phyloP scores from a whole-genome alignment of 2,113 vertebrate genomes.

The Campylomormyrus numenius region DNA sequence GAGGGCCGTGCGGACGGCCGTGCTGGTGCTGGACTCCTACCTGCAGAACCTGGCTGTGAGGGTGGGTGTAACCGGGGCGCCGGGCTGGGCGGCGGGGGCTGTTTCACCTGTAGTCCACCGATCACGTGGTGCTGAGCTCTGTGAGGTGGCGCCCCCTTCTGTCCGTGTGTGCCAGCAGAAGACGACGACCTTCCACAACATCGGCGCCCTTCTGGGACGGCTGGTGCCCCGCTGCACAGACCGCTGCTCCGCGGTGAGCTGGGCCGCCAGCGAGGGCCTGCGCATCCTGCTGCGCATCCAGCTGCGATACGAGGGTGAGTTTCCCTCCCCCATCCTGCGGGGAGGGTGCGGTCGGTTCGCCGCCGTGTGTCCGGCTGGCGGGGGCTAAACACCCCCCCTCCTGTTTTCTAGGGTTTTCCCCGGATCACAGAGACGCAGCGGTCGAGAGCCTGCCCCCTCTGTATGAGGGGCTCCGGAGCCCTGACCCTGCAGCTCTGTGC shows the following conservation, averaged over 20 bases:
- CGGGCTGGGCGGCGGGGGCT: not conserved
- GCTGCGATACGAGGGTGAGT: slow-evolving; percentile 69
- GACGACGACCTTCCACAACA: slow-evolving; percentile 65
- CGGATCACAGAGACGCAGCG: slow-evolving; percentile 68
- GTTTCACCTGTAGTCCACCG: not conserved
- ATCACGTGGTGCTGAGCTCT: not conserved
- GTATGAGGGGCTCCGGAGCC: slow-evolving; percentile 59
- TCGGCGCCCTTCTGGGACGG: slow-evolving; percentile 63
- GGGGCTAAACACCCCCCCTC: not conserved
- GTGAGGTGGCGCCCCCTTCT: not conserved
- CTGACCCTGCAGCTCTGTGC: slow-evolving; percentile 67
- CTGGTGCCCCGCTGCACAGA: slow-evolving; percentile 68
- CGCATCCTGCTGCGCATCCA: slow-evolving; percentile 65
- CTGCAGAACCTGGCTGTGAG: slow-evolving; percentile 69
- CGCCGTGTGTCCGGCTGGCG: not conserved
- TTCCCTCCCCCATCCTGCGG: not conserved
- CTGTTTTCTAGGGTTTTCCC: slow-evolving; percentile 66
- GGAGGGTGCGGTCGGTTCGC: not conserved
- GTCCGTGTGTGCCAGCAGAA: slow-evolving; percentile 40
- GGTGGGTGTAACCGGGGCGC: slow-evolving; percentile 46
- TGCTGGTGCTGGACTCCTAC: slow-evolving; percentile 65
- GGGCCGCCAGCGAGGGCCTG: slow-evolving; percentile 58
- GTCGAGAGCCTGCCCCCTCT: slow-evolving; percentile 65
- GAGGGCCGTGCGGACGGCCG: slow-evolving; percentile 60
- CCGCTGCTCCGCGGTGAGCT: slow-evolving; percentile 50